These are phyloP conservation scores for Mus caroli DNA, from an alignment of 2,797 vertebrate genomes.

Conservation along the genomic window DNA sequence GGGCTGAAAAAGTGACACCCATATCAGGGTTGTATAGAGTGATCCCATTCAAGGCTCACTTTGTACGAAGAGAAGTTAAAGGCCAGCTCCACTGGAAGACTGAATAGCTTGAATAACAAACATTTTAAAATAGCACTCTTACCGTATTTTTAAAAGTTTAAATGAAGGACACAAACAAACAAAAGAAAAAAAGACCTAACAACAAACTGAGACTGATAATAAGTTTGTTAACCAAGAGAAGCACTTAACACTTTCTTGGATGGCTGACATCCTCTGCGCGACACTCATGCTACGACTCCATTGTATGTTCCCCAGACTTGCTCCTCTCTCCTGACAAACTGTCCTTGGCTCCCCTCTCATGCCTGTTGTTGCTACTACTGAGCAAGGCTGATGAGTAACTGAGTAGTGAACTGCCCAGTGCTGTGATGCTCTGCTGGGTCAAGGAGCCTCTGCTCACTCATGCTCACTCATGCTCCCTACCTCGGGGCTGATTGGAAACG, in stretches of 20 bases:
- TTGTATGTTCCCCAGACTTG: background rate
- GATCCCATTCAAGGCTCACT: accelerated
- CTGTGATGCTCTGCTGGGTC: background rate
- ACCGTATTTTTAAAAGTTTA: background rate
- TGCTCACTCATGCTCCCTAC: slow-evolving; percentile 53
- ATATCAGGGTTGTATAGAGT: background rate
- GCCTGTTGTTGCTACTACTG: background rate
- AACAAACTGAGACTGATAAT: background rate
- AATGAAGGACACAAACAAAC: background rate
- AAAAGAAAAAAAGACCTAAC: too few relatives aligned
- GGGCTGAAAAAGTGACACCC: background rate
- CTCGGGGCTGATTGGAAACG: slow-evolving; percentile 71
- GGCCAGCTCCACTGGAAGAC: slow-evolving; percentile 4
- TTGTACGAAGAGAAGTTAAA: background rate
- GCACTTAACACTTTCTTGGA: background rate
- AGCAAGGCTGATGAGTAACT: slow-evolving; percentile 24
- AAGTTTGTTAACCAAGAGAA: background rate
- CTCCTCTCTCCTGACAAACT: background rate
- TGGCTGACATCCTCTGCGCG: background rate
- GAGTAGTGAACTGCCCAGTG: slow-evolving; percentile 49
- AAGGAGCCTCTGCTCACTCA: slow-evolving; percentile 26
- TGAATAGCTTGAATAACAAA: background rate
- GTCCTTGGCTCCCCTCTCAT: background rate
- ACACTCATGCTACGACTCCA: background rate
- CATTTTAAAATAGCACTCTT: background rate